Evolutionary conservation across 2,113 vertebrate species (phyloP).

Genomic region (cat (Felis catus)): F.catus_Fca126_mat1.0 CM031424.1:4200001-4200500

Average conservation of each 20-base stretch:
- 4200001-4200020: rapidly evolving
- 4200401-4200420: rapidly evolving
- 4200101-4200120: not conserved
- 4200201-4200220: not conserved
- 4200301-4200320: not conserved
- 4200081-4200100: not conserved
- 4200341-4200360: not conserved
- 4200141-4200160: not conserved
- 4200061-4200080: rapidly evolving
- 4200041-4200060: not conserved
- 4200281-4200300: rapidly evolving
- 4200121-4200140: not conserved
- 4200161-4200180: not conserved
- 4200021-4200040: not conserved
- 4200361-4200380: rapidly evolving
- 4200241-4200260: not conserved
- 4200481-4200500: not conserved
- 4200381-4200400: too few relatives aligned
- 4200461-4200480: rapidly evolving
- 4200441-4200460: not conserved
- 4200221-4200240: not conserved
- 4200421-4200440: not conserved
- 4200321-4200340: too few relatives aligned
- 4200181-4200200: not conserved
- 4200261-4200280: not conserved